These are phyloP conservation scores for Stomatorhinus walkeri DNA, from an alignment of 2,797 vertebrate species.

Conservation along the genomic window DNA sequence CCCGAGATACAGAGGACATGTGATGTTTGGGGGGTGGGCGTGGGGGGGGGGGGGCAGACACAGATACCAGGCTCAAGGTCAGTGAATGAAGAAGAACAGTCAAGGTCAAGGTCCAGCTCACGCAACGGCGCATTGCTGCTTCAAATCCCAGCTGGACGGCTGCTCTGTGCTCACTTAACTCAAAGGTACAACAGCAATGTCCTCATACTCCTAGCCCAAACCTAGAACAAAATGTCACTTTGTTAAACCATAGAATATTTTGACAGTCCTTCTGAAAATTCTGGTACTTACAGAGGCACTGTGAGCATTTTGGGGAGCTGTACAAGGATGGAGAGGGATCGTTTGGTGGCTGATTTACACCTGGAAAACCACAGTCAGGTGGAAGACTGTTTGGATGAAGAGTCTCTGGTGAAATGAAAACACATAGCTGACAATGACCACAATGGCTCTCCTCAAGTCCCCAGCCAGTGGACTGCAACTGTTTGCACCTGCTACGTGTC, in stretches of 20 bases:
- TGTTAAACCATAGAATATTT: background rate
- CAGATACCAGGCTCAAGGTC: background rate
- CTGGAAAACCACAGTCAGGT: background rate
- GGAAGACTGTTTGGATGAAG: background rate
- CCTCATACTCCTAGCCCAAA: background rate
- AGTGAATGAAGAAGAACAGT: background rate
- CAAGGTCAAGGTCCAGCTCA: background rate
- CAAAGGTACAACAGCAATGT: background rate
- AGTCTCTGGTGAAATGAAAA: background rate
- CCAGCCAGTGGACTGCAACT: background rate
- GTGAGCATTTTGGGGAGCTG: background rate
- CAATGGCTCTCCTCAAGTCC: background rate
- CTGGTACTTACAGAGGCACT: background rate
- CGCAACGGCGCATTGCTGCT: background rate
- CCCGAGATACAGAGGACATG: constrained; percentile 46
- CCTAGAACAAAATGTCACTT: background rate
- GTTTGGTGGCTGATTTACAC: background rate
- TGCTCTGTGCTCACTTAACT: background rate
- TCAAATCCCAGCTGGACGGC: background rate
- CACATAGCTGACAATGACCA: background rate
- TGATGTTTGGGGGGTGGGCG: constrained; percentile 36
- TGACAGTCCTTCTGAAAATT: background rate
- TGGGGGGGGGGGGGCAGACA: background rate
- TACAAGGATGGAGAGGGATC: background rate
- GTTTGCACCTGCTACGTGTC: background rate